Conservation (phyloP, 2,888 invertebrate genomes). For the Micoletzkya japonica region DNA sequence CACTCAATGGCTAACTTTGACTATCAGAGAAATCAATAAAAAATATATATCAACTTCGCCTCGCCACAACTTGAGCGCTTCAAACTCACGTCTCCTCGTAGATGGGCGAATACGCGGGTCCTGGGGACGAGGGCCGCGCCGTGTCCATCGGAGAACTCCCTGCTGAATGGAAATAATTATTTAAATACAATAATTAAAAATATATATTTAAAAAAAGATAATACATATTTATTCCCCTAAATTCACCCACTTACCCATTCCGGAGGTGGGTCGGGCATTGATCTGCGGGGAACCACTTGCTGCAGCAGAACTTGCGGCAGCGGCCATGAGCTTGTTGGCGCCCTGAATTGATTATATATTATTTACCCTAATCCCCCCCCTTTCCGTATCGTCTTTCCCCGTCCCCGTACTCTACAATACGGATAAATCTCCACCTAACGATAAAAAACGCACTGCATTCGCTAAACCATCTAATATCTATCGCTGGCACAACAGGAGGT, state of each 20-base stretch:
- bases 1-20: neutral
- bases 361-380: too few species aligned
- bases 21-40: neutral
- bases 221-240: neutral
- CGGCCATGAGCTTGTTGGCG: too few species aligned
- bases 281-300: slow-evolving; percentile 2
- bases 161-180: neutral
- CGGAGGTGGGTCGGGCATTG: neutral
- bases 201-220: neutral
- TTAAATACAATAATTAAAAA: neutral
- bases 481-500: neutral
- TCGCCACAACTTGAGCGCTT: too few species aligned
- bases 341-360: too few species aligned
- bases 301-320: too few species aligned
- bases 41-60: too few species aligned
- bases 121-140: neutral
- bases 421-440: too few species aligned
- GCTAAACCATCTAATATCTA: too few species aligned
- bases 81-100: slow-evolving; percentile 5
- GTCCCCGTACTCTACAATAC: too few species aligned
- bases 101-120: slow-evolving; percentile 13
- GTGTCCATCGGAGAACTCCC: neutral
- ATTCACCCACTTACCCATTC: slow-evolving; percentile 5
- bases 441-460: too few species aligned
- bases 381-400: too few species aligned